phyloP scores from a whole-genome alignment of 2,888 invertebrate genomes.

The Drosophila affinis region DNA sequence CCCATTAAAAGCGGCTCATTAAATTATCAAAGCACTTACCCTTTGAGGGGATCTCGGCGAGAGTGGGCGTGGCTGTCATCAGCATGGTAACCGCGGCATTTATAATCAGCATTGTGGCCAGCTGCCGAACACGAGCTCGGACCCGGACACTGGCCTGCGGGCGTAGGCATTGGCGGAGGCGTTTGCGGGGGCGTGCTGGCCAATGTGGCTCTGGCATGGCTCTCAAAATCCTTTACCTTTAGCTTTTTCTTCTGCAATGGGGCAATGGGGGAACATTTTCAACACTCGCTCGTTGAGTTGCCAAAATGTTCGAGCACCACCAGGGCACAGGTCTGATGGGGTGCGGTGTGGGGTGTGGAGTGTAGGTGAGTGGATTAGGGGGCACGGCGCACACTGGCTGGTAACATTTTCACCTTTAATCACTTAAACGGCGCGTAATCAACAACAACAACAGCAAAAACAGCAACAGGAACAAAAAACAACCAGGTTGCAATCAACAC shows the following conservation, averaged over 20 bases:
- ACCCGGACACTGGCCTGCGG: constrained; percentile 1
- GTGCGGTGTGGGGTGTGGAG: no score
- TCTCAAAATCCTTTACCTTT: constrained; percentile 46
- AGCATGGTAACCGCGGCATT: constrained; percentile 59
- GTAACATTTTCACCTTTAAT: constrained; percentile 74
- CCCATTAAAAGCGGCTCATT: constrained; percentile 61
- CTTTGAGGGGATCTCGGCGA: constrained; percentile 82
- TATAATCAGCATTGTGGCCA: constrained; percentile 57
- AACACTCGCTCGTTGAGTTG: constrained; percentile 34
- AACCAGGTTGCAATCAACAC: constrained; percentile 70
- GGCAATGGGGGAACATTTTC: constrained; percentile 53
- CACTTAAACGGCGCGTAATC: constrained; percentile 79
- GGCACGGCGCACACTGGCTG: constrained; percentile 9
- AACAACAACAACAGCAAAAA: constrained; percentile 44
- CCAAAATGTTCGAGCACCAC: constrained; percentile 19
- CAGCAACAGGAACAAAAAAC: constrained; percentile 22
- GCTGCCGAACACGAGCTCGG: constrained; percentile 35
- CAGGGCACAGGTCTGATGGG: neutral
- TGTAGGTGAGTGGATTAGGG: neutral
- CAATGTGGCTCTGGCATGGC: constrained; percentile 21
- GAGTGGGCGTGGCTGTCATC: constrained; percentile 69
- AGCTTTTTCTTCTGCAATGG: constrained; percentile 56
- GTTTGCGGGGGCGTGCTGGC: constrained; percentile 34
- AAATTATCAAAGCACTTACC: constrained; percentile 80
- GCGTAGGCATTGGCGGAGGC: constrained; percentile 6